phyloP scores from a whole-genome alignment of 2,888 invertebrate genomes.

The Buathra laborator region DNA sequence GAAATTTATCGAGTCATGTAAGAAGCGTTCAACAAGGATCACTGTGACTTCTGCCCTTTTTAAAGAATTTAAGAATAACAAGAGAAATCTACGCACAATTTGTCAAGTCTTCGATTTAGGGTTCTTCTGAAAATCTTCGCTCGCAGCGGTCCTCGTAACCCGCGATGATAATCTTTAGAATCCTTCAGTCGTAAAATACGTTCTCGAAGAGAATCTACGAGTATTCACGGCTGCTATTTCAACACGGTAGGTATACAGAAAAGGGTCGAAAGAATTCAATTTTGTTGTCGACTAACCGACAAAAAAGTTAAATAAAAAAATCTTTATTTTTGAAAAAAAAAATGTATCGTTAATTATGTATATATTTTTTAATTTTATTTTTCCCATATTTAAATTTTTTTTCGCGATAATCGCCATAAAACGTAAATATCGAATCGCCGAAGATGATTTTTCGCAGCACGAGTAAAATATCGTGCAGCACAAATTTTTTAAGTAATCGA shows the following conservation, averaged over 20 bases:
- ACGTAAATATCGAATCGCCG: too few relatives aligned
- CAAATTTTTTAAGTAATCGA: too few relatives aligned
- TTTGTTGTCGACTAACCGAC: too few relatives aligned
- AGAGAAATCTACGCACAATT: conserved; percentile 38
- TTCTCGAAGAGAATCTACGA: conserved; percentile 16
- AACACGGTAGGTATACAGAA: background rate
- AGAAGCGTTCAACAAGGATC: background rate
- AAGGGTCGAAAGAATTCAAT: background rate
- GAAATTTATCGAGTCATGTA: background rate
- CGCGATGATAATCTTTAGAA: conserved; percentile 51
- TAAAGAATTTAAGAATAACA: background rate
- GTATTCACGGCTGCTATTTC: conserved; percentile 21
- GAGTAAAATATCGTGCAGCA: too few relatives aligned
- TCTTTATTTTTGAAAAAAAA: too few relatives aligned
- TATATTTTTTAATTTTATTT: too few relatives aligned
- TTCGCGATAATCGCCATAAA: too few relatives aligned
- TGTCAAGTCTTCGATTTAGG: conserved; percentile 40
- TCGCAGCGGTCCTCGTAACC: background rate
- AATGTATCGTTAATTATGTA: too few relatives aligned
- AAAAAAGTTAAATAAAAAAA: too few relatives aligned
- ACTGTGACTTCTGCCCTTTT: conserved; percentile 34
- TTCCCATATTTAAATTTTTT: too few relatives aligned
- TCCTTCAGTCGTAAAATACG: conserved; percentile 29
- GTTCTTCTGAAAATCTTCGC: conserved; percentile 8
- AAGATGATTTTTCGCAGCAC: too few relatives aligned